A percentile compares a stretch with the other conserved stretches of the same genome.
These are phyloP conservation scores for Drosophila equinoxialis DNA, from an alignment of 1,140 invertebrate genomes.

Conservation along the genomic window DNA sequence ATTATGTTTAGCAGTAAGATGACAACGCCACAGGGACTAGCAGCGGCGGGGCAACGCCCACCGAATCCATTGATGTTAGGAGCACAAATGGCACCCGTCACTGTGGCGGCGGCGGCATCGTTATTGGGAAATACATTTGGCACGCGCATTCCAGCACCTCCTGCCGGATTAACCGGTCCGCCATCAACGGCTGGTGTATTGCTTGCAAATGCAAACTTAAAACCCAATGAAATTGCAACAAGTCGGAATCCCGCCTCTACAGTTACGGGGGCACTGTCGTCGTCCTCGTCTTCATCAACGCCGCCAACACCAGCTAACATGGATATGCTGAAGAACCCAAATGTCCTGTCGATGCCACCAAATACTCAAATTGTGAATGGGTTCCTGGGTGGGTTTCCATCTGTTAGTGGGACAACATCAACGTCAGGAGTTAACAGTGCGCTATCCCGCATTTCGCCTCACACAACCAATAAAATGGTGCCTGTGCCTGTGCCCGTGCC, in stretches of 20 bases:
- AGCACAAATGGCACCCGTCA: conserved; percentile 21
- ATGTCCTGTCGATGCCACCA: conserved; percentile 16
- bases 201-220: conserved; percentile 19
- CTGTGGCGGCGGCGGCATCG: conserved; percentile 19
- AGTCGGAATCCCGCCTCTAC: conserved; percentile 3
- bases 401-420: conserved; percentile 29
- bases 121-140: conserved; percentile 33
- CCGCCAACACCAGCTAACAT: conserved; percentile 43
- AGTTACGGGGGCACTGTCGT: neutral
- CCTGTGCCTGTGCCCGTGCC: conserved; percentile 10
- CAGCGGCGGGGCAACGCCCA: conserved; percentile 26
- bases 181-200: conserved; percentile 37
- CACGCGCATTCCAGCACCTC: conserved; percentile 23
- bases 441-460: conserved; percentile 48
- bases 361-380: conserved; percentile 52
- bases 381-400: conserved; percentile 49
- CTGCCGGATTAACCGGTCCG: conserved; percentile 14
- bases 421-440: conserved; percentile 27
- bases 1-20: conserved; percentile 44
- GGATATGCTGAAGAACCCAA: conserved; percentile 46
- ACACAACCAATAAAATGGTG: conserved; percentile 38
- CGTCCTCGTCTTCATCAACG: conserved; percentile 33
- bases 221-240: conserved; percentile 40
- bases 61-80: conserved; percentile 30
- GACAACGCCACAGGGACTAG: conserved; percentile 30